phyloP scores from a whole-genome alignment of 1,140 invertebrate genomes.

The Acromyrmex echinatior region DNA sequence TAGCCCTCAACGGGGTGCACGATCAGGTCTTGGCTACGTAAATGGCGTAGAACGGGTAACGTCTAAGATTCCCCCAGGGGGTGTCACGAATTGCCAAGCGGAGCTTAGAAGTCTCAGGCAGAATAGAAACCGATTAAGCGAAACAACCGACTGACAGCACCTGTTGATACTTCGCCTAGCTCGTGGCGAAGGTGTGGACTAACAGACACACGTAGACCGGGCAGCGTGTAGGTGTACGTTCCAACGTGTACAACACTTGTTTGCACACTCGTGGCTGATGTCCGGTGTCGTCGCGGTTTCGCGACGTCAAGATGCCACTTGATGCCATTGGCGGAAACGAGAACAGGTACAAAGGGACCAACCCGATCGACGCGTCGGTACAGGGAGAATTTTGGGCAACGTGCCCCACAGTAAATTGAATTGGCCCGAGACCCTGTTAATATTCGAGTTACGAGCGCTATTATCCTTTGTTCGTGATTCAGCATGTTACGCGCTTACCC shows the following conservation, averaged over 20 bases:
- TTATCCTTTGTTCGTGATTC: conserved; percentile 52
- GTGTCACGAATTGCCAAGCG: conserved; percentile 67
- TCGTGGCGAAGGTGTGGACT: conserved; percentile 57
- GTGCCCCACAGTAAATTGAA: conserved; percentile 45
- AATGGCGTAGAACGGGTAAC: conserved; percentile 34
- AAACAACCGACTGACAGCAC: conserved; percentile 80
- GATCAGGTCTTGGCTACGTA: conserved; percentile 19
- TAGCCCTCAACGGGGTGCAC: conserved; percentile 30
- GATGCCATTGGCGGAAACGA: background rate
- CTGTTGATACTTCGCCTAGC: conserved; percentile 78
- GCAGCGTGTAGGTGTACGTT: background rate
- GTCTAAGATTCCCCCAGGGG: conserved; percentile 48
- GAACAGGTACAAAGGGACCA: background rate
- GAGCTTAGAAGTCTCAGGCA: conserved; percentile 75
- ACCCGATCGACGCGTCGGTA: background rate
- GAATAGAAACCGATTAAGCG: conserved; percentile 79
- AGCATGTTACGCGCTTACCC: conserved; percentile 34
- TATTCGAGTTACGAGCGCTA: conserved; percentile 54
- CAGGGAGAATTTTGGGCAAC: conserved; percentile 33
- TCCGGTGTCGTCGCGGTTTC: background rate
- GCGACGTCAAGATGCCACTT: background rate
- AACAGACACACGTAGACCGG: background rate
- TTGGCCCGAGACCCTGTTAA: conserved; percentile 31
- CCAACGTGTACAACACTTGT: conserved; percentile 17
- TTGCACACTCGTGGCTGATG: background rate